Evolutionary conservation across 1,140 invertebrate species (phyloP).

Genomic region (Heliconius hewitsoni): DNA sequence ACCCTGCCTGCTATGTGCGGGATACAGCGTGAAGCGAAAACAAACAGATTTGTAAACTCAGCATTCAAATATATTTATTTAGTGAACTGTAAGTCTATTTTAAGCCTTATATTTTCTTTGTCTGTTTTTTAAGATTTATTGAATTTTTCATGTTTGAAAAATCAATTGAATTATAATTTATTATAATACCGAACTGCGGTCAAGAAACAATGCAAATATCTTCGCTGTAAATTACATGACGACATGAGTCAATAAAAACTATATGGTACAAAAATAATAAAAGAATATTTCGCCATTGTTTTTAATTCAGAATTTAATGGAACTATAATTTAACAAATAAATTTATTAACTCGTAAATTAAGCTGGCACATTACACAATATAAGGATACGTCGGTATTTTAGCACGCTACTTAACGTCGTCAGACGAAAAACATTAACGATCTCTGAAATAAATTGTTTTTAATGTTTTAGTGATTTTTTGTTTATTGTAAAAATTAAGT

Average conservation of each 20-base stretch:
- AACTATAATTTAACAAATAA: conserved; percentile 40
- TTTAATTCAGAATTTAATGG: background rate
- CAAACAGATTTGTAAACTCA: background rate
- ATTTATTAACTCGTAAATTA: conserved; percentile 54
- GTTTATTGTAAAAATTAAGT: background rate
- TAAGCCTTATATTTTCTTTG: too few relatives aligned
- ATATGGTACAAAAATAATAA: background rate
- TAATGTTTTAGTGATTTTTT: background rate
- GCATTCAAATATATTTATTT: background rate
- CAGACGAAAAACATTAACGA: conserved; percentile 31
- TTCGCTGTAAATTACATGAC: too few relatives aligned
- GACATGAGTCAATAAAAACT: background rate
- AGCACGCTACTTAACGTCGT: conserved; percentile 38
- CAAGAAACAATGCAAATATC: too few relatives aligned
- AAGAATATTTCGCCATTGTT: background rate
- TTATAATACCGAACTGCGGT: too few relatives aligned
- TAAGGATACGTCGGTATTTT: conserved; percentile 39
- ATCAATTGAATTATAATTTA: too few relatives aligned
- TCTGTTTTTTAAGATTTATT: too few relatives aligned
- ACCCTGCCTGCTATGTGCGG: too few relatives aligned
- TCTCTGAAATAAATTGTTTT: conserved; percentile 10
- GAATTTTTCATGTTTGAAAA: too few relatives aligned
- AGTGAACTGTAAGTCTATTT: too few relatives aligned
- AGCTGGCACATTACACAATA: conserved; percentile 37
- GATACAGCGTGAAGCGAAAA: too few relatives aligned